phyloP scores from a whole-genome alignment of 2,113 vertebrate species.

The Pedionomus torquatus region DNA sequence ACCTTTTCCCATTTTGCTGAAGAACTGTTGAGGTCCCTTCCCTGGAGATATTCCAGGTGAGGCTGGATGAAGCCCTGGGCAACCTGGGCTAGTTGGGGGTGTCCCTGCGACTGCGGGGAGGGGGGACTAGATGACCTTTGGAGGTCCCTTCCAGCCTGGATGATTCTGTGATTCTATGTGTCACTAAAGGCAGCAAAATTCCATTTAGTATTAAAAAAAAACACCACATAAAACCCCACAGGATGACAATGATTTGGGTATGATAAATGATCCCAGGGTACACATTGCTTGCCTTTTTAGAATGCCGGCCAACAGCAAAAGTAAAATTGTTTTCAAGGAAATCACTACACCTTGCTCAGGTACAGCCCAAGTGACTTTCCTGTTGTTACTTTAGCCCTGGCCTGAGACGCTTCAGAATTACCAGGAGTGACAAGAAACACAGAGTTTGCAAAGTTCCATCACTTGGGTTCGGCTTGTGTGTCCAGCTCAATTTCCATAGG shows the following conservation, averaged over 20 bases:
- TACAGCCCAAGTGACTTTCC: neutral
- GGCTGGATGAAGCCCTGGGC: no score
- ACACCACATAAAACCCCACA: neutral
- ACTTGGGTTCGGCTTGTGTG: neutral
- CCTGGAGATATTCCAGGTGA: no score
- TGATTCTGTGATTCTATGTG: no score
- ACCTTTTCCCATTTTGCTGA: neutral
- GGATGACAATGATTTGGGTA: neutral
- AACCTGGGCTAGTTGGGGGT: no score
- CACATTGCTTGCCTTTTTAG: neutral
- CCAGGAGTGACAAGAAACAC: accelerated
- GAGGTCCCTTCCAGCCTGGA: no score
- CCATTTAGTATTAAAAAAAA: neutral
- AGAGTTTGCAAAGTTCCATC: neutral
- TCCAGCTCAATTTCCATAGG: neutral
- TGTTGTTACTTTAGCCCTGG: neutral
- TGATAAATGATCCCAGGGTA: neutral
- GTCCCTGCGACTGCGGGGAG: no score
- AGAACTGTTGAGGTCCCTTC: no score
- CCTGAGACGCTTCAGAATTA: neutral
- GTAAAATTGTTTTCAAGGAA: neutral
- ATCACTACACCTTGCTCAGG: neutral
- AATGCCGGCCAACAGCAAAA: neutral
- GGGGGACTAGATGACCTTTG: no score
- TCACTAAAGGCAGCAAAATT: neutral